A percentile compares a stretch with the other conserved stretches of the same genome.
Evolutionary conservation across 2,797 vertebrate genomes (phyloP).

Genomic region (Cryptoblepharus egeriae): DNA sequence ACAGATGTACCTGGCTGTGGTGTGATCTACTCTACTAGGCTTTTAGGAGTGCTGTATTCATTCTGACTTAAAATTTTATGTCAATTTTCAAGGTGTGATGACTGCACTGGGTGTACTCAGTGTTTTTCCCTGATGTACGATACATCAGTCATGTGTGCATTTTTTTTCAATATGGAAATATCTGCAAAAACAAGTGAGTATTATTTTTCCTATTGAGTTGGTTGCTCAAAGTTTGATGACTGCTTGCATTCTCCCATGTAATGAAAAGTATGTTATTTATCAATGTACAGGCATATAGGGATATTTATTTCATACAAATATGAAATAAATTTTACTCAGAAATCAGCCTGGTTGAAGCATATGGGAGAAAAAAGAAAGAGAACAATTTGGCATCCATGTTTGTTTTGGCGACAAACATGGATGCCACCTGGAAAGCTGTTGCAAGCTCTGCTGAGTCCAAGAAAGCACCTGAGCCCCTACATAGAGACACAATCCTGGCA

Average conservation of each 20-base stretch:
- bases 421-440: too few species aligned
- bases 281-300: background rate
- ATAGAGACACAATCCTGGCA: too few species aligned
- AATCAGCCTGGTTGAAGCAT: background rate
- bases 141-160: slow-evolving; percentile 55
- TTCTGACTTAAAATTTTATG: slow-evolving; percentile 79
- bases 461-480: too few species aligned
- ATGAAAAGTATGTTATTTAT: slow-evolving; percentile 8
- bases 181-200: slow-evolving; percentile 60
- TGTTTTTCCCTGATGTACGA: slow-evolving; percentile 69
- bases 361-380: background rate
- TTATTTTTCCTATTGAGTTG: slow-evolving; percentile 51
- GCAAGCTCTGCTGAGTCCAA: too few species aligned
- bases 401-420: too few species aligned
- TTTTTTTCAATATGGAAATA: slow-evolving; percentile 65
- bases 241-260: slow-evolving; percentile 32
- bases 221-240: background rate
- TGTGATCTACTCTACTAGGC: slow-evolving; percentile 78
- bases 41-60: slow-evolving; percentile 79
- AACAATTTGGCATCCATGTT: slow-evolving; percentile 10
- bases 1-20: slow-evolving; percentile 84
- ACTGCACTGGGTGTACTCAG: slow-evolving; percentile 73
- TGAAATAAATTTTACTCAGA: background rate
- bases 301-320: background rate
- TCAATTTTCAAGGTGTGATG: slow-evolving; percentile 79